These are phyloP conservation scores for Enteromius argenteus DNA, from an alignment of 2,797 vertebrate species.

Conservation along the genomic window DNA sequence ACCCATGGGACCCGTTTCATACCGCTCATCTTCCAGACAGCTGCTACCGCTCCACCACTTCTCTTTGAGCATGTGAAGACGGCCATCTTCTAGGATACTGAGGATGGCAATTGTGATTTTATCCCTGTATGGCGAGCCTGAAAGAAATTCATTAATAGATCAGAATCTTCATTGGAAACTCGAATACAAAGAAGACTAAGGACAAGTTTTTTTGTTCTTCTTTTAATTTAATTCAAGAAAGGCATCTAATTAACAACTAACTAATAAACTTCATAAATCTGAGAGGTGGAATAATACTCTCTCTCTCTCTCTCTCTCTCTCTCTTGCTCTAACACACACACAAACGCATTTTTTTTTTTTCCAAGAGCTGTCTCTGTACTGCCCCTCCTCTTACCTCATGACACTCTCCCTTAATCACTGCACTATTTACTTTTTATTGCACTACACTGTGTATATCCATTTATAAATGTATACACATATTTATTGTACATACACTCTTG, in stretches of 20 bases:
- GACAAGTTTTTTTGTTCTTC: neutral
- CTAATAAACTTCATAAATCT: neutral
- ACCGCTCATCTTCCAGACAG: constrained; percentile 92
- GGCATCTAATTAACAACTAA: neutral
- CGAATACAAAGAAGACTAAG: neutral
- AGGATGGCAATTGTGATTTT: constrained; percentile 98
- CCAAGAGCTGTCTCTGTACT: too few species aligned
- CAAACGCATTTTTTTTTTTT: neutral
- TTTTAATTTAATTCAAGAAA: neutral
- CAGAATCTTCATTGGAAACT: neutral
- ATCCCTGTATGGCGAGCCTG: constrained; percentile 97
- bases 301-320: neutral
- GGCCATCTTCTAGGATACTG: constrained; percentile 95
- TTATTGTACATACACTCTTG: too few species aligned
- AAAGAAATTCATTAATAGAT: neutral
- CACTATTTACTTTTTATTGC: too few species aligned
- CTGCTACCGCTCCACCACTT: constrained; percentile 97
- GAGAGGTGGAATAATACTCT: neutral
- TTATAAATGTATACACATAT: too few species aligned
- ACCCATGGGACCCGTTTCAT: constrained; percentile 93
- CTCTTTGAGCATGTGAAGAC: constrained; percentile 95
- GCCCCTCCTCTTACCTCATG: too few species aligned
- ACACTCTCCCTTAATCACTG: too few species aligned
- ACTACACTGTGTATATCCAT: too few species aligned
- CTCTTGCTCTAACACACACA: neutral